Evolutionary conservation across 1,140 invertebrate species (phyloP), one percentile per base, ranked within the genome.

Genomic region (Aleiodes sp.): DNA sequence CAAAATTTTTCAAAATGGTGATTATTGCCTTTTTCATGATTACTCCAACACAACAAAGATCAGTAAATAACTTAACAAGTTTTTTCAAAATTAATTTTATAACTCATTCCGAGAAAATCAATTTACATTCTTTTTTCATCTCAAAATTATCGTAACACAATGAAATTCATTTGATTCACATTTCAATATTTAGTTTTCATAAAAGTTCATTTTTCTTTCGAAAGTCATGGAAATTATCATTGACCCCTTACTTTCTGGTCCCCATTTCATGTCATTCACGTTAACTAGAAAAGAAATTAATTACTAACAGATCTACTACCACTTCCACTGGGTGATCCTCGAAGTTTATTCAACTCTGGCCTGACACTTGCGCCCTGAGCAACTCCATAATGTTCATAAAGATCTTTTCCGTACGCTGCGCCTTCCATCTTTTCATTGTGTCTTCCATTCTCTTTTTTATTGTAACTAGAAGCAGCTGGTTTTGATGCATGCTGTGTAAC

Each of bases 241-340:
- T 21, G 19, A 26, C 3, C 26, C 46, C 3, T 52, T 21, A 52
- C 46, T 52, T 12, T 52, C 46, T 52, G 46, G 46, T 52, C 46
- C n/a, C 46, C 46, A 52, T 19, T 26, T 52, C 46, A 21, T 24
- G 2, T 52, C 21, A 21, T 46, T 9, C 14, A 19, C 16, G 1
- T 46, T 19, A 46, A 24, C 19, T 6, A 24, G 4, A 31, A 31
- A 26, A n/a, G 39, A 10, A 52, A 37, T 82, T 63, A 84, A 70
- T 83, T 84, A 69, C 82, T 83, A 56, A 76, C 76, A 0, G 83
- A 83, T 72, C 83, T 76, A 43, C 77, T 82, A 3, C 76, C 77
- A 70, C 81, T 83, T n/a, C 80, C 80, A 16, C 71, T 72, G 10
- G 76, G 76, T 0, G 77, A 77, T 31, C 70, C 70, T 1, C 72